These are phyloP conservation scores for Borostomias antarcticus DNA, from an alignment of 2,797 vertebrate genomes.

Conservation along the genomic window DNA sequence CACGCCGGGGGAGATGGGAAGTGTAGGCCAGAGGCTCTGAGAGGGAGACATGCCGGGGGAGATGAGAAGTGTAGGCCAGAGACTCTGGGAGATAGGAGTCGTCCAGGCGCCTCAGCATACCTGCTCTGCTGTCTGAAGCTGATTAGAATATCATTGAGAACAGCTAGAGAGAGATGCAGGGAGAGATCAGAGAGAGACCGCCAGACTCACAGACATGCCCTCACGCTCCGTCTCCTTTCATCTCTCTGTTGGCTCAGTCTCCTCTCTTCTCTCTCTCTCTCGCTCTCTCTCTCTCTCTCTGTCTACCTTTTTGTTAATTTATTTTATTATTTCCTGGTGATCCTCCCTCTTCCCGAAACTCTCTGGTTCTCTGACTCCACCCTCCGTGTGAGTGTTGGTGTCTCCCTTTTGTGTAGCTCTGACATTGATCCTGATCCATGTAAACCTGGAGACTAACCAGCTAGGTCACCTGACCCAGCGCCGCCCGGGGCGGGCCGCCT, in stretches of 20 bases:
- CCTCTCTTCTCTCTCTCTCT: constrained; percentile 6
- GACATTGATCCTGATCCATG: not conserved
- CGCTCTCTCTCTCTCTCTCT: not conserved
- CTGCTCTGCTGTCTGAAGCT: constrained; percentile 31
- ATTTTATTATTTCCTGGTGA: not conserved
- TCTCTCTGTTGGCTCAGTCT: constrained; percentile 10
- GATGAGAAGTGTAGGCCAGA: constrained; percentile 20
- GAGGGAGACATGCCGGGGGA: not conserved
- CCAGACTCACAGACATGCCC: not conserved
- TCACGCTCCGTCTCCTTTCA: constrained; percentile 19
- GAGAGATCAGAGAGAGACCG: constrained; percentile 26
- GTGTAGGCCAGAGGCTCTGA: no score
- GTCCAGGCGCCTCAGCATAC: constrained; percentile 27
- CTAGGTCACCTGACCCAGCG: constrained; percentile 36
- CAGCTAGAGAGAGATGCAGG: constrained; percentile 16
- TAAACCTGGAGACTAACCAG: not conserved
- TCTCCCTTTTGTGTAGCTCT: not conserved
- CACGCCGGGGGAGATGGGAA: not conserved
- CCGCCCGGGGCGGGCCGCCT: constrained; percentile 12
- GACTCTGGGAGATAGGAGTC: constrained; percentile 17
- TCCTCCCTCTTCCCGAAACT: constrained; percentile 29
- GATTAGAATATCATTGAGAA: constrained; percentile 29
- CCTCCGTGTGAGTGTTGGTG: not conserved
- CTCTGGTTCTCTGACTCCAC: constrained; percentile 20
- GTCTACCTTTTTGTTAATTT: not conserved